Conservation (phyloP, 92 coral and sea anemone genomes). For the Blastomussa wellsi region DNA sequence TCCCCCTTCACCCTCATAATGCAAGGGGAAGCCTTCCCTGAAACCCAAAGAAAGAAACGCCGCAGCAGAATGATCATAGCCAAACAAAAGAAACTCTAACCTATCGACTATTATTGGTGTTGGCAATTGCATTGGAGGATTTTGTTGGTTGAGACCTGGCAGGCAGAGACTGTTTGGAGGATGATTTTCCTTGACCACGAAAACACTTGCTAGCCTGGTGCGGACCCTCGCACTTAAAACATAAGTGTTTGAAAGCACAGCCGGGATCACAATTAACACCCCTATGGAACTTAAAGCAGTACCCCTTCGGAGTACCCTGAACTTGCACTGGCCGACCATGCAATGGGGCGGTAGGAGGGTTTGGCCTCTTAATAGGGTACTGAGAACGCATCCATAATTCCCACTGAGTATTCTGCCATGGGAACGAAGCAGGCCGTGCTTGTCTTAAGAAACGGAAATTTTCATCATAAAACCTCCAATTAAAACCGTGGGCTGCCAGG, state of each 20-base stretch:
- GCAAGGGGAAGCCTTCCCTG: conserved; percentile 48
- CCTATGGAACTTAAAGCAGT: conserved; percentile 34
- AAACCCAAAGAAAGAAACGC: conserved; percentile 41
- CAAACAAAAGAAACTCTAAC: conserved; percentile 16
- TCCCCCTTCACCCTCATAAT: conserved; percentile 40
- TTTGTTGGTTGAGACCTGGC: conserved; percentile 21
- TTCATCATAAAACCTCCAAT: conserved; percentile 62
- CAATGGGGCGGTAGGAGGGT: neutral
- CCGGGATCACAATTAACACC: conserved; percentile 35
- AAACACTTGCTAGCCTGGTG: conserved; percentile 48
- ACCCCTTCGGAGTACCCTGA: conserved; percentile 35
- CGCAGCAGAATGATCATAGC: conserved; percentile 47
- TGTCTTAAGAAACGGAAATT: conserved; percentile 53
- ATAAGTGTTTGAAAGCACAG: conserved; percentile 48
- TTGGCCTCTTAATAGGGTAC: neutral
- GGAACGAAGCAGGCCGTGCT: conserved; percentile 44
- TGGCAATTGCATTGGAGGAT: conserved; percentile 31
- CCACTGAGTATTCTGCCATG: conserved; percentile 47
- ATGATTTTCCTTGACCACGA: conserved; percentile 29
- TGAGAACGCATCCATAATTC: conserved; percentile 66
- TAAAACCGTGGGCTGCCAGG: conserved; percentile 54
- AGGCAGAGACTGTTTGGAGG: conserved; percentile 15
- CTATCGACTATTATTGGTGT: conserved; percentile 53
- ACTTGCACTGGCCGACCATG: neutral
- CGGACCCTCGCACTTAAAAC: conserved; percentile 49